Percentiles rank a stretch among this genome's conserved stretches.
These are phyloP conservation scores for Glomeris maerens DNA, from an alignment of 1,140 invertebrate species.

Conservation along the genomic window DNA sequence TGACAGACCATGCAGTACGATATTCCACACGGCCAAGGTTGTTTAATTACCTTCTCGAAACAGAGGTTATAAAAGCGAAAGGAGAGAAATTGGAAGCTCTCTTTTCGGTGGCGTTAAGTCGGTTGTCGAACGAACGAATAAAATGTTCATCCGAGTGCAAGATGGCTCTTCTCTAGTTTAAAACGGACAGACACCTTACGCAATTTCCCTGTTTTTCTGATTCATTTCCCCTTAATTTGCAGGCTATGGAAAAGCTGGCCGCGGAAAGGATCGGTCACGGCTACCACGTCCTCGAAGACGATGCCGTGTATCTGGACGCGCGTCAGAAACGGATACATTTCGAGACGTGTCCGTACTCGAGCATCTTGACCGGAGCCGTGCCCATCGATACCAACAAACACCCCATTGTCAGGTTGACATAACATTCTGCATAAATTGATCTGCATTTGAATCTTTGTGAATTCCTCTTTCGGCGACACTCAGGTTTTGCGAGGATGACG, in stretches of 20 bases:
- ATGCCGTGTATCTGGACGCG: constrained; percentile 32
- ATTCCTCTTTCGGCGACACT: constrained; percentile 2
- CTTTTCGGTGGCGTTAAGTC: no score
- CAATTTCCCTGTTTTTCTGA: background rate
- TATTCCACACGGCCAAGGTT: no score
- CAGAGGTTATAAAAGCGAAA: no score
- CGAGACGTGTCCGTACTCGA: constrained; percentile 43
- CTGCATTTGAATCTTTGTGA: constrained; percentile 3
- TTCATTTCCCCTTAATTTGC: constrained; percentile 8
- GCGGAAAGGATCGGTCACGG: constrained; percentile 46
- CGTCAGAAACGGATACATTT: constrained; percentile 34
- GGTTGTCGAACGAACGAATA: background rate
- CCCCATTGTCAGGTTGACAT: constrained; percentile 27
- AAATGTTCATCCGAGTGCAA: background rate
- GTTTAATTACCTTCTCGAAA: no score
- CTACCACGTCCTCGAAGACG: constrained; percentile 39
- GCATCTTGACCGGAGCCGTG: constrained; percentile 40
- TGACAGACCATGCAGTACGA: no score
- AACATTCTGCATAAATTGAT: background rate
- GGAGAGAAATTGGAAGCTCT: no score
- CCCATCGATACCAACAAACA: constrained; percentile 22
- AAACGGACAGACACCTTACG: no score
- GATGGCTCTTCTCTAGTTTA: background rate
- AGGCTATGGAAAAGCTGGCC: constrained; percentile 37
- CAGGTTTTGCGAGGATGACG: constrained; percentile 42